Percentiles rank a stretch among this genome's conserved stretches.
Conservation (phyloP, 2,797 vertebrate genomes). For the Alectoris magna region DNA sequence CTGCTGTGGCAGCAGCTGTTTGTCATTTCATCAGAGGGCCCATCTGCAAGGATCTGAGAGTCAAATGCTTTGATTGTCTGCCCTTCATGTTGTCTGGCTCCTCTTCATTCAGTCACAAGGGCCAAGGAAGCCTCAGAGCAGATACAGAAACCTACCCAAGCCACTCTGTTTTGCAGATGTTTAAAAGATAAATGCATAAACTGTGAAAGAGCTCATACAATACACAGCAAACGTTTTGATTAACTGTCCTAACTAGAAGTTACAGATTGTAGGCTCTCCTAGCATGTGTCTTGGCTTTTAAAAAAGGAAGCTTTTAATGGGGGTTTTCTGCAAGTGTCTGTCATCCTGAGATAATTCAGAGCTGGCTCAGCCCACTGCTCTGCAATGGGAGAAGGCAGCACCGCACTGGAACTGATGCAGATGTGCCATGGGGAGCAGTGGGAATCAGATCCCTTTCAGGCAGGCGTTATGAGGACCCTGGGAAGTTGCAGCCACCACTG, state of each 20-base stretch:
- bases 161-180: conserved; percentile 84
- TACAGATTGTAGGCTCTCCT: conserved; percentile 19
- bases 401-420: neutral
- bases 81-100: conserved; percentile 83
- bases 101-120: conserved; percentile 81
- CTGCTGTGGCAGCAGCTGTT: conserved; percentile 81
- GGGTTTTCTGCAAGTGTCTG: conserved; percentile 26
- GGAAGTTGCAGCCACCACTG: neutral
- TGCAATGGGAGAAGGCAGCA: neutral
- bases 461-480: accelerated
- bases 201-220: conserved; percentile 62
- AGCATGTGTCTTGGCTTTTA: neutral
- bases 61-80: conserved; percentile 80
- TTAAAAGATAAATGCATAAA: conserved; percentile 63
- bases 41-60: conserved; percentile 84
- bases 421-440: neutral
- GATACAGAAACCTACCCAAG: conserved; percentile 76
- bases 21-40: conserved; percentile 78
- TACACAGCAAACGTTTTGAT: conserved; percentile 60
- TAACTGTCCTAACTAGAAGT: conserved; percentile 60
- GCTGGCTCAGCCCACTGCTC: neutral
- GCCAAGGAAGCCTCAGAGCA: conserved; percentile 68
- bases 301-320: conserved; percentile 32
- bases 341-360: neutral
- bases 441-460: conserved; percentile 28